Base-by-base conservation (phyloP, 2,888 invertebrate genomes). In the Eupithecia abbreviata region DNA sequence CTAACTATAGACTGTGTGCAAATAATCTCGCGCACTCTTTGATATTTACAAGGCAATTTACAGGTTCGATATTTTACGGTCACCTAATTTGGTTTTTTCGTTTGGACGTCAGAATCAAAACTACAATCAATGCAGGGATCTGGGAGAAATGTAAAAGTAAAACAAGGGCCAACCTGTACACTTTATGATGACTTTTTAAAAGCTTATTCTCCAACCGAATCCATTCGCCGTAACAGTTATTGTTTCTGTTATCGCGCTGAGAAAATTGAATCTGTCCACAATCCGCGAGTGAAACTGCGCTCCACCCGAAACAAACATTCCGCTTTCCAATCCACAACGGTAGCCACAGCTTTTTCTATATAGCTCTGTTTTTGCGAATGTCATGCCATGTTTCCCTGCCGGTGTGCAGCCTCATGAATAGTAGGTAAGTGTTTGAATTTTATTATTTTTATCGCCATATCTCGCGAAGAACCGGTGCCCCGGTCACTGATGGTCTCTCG, bases 201-300 rank as follows among this genome's bases (percentile, higher is more conserved):
- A 74, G 78, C 67, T 71, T 68, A 65, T 49, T 65, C 72, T 71
- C 15, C 55, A 62, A 70, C 70, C 69, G 76, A 49, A 72, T 77
- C 75, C 66, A 68, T 77, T 70, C 55, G 70, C 71, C 70, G 75
- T 73, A 74, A 77, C 73, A 73, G 86, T 87, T 89, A 88, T 90
- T 92, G 91, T 90, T 90, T 89, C 89, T 87, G 89, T 90, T 92
- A 92, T 93, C 90, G 91, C 87, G 87, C 84, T 83, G 90, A 88
- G 91, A 91, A 92, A 93, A 94, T 94, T 93, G 93, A 93, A 94
- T 93, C 91, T 90, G 92, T 91, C 91, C 91, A 91, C 92, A 93
- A 92, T 91, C 92, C 91, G 88, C 85, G 82, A 88, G 85, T 87
- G 88, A 87, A 88, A 87, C 85, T 85, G 82, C 82, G 86, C 87